Conservation (phyloP, 2,888 invertebrate genomes). For the Ochropleura leucogaster region DNA sequence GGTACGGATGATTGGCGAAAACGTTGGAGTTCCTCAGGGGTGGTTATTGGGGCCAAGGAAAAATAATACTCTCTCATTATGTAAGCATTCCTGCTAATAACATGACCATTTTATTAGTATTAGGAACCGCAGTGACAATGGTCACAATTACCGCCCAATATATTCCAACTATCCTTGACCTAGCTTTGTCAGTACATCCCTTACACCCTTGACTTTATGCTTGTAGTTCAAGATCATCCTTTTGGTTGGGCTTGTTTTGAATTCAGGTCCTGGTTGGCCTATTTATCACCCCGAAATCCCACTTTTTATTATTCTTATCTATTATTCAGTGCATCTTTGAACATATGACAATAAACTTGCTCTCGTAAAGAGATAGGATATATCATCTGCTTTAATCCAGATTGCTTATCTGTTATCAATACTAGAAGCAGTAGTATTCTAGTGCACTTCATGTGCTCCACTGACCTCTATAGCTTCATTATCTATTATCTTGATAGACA, state of each 20-base stretch:
- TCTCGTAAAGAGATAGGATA: not conserved
- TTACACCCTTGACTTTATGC: not conserved
- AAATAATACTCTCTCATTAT: not conserved
- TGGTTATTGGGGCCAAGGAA: not conserved
- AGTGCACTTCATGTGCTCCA: constrained; percentile 9
- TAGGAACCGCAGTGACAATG: not conserved
- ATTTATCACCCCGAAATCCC: constrained; percentile 1
- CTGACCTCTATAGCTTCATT: constrained; percentile 35
- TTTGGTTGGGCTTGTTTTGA: not conserved
- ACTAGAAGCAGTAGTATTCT: constrained; percentile 13
- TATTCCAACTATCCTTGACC: not conserved
- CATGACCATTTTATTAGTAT: not conserved
- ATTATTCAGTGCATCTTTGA: not conserved
- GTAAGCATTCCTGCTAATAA: too few relatives aligned
- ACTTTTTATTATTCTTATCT: not conserved
- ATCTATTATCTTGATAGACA: constrained; percentile 33
- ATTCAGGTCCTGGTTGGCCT: not conserved
- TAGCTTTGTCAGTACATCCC: not conserved
- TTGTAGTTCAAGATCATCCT: not conserved
- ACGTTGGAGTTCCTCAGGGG: constrained; percentile 1
- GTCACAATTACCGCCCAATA: not conserved
- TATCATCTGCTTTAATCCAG: constrained; percentile 14
- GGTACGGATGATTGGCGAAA: not conserved
- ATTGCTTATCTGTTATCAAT: constrained; percentile 20
- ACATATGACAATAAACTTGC: constrained; percentile 8